A percentile compares a stretch with the other conserved stretches of the same genome.
Conservation (phyloP, 1,140 invertebrate genomes). For the Metopolophium dirhodum region DNA sequence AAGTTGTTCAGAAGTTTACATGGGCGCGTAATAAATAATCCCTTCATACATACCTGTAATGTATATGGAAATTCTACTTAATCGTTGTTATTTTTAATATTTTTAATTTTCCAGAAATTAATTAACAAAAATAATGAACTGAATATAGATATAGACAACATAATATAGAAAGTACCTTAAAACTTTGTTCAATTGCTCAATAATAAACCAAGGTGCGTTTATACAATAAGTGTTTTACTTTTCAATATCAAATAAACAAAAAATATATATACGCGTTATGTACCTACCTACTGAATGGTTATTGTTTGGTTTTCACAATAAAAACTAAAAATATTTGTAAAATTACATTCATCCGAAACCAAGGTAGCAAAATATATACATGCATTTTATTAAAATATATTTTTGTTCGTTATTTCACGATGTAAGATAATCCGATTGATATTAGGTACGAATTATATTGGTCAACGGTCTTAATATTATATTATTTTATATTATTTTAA, state of each 20-base stretch:
- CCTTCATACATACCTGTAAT: no score
- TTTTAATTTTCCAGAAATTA: background rate
- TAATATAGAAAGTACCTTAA: no score
- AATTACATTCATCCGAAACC: background rate
- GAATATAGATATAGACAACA: background rate
- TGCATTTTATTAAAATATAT: background rate
- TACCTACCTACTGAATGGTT: background rate
- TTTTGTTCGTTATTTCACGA: background rate
- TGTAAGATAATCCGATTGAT: background rate
- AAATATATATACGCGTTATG: background rate
- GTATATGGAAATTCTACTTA: background rate
- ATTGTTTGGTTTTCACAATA: background rate
- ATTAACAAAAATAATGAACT: background rate
- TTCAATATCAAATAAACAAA: background rate
- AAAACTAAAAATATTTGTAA: slow-evolving; percentile 9
- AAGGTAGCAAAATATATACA: background rate
- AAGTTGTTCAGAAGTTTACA: no score
- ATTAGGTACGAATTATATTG: background rate
- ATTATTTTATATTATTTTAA: background rate
- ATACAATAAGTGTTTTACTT: background rate
- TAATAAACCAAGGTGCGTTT: background rate
- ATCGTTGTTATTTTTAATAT: background rate
- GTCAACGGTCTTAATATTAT: background rate
- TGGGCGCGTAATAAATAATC: background rate
- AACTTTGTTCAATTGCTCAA: background rate